Conservation (phyloP, 35 echinoderm and acorn worm genomes). For the Ophiothrix spiculata region DNA sequence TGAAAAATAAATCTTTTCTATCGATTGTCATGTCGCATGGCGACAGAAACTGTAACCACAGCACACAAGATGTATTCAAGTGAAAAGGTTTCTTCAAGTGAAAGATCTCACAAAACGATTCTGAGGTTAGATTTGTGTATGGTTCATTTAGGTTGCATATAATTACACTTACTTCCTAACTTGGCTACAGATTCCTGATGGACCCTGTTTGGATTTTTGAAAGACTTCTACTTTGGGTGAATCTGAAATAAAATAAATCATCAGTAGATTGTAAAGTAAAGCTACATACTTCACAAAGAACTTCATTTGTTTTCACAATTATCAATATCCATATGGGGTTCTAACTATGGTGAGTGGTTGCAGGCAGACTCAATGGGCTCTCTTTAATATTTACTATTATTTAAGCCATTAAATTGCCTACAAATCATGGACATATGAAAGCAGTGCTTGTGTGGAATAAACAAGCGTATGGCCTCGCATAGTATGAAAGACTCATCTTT, state of each 20-base stretch:
- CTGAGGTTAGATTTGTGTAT: background rate
- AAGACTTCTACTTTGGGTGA: constrained; percentile 68
- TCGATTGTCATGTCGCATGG: too few species aligned
- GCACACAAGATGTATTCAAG: background rate
- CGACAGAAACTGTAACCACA: too few species aligned
- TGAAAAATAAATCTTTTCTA: too few species aligned
- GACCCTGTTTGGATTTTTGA: constrained; percentile 55
- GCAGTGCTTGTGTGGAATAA: too few species aligned
- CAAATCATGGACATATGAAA: background rate
- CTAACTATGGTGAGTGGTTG: background rate
- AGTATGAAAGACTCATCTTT: too few species aligned
- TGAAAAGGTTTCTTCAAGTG: background rate
- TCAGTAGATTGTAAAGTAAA: background rate
- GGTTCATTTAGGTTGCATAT: background rate
- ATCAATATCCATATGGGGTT: background rate
- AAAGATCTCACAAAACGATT: too few species aligned
- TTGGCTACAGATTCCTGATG: constrained; percentile 66
- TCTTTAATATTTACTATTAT: background rate
- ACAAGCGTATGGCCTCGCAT: too few species aligned
- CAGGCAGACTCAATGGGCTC: background rate
- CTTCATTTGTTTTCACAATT: background rate
- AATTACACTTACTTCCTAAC: constrained; percentile 57
- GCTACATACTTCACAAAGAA: too few species aligned
- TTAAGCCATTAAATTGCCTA: too few species aligned
- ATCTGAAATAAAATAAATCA: constrained; percentile 25